A percentile compares a stretch with the other conserved stretches of the same genome.
Evolutionary conservation across 2,797 vertebrate species (phyloP).

Genomic region (Acanthurus lineatus): DNA sequence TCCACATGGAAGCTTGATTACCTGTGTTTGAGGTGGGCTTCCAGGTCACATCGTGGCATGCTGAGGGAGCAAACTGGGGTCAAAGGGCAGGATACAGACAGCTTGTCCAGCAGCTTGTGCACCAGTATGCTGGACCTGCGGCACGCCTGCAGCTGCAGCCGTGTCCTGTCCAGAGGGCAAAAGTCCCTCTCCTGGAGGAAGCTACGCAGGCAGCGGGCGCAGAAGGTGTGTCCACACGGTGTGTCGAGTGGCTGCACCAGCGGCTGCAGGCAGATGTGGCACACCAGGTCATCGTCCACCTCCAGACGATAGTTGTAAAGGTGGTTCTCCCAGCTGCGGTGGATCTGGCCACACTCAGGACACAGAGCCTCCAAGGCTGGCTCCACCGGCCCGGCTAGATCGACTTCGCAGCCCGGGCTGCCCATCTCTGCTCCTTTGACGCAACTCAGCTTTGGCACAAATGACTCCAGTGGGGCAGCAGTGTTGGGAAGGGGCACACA

Average conservation of each 20-base stretch:
- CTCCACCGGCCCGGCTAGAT: constrained; percentile 86
- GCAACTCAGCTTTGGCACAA: constrained; percentile 76
- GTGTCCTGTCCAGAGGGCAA: constrained; percentile 95
- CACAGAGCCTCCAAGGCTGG: constrained; percentile 91
- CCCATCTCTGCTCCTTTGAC: constrained; percentile 86
- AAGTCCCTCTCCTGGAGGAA: constrained; percentile 98
- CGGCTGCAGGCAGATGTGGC: constrained; percentile 99
- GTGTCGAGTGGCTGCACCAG: constrained; percentile 97
- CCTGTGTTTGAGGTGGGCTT: constrained; percentile 98
- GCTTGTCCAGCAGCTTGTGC: constrained; percentile 98
- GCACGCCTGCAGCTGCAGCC: constrained; percentile 94
- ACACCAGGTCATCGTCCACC: constrained; percentile 97
- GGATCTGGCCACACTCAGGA: constrained; percentile 96
- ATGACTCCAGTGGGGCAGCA: constrained; percentile 73
- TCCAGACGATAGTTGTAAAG: constrained; percentile 98
- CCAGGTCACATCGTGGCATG: constrained; percentile 97
- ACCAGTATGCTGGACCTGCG: constrained; percentile 98
- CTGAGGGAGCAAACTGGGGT: constrained; percentile 90
- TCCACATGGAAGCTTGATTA: constrained; percentile 67
- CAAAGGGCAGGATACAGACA: constrained; percentile 92
- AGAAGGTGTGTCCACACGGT: constrained; percentile 98
- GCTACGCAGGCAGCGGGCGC: constrained; percentile 96
- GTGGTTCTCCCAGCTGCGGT: constrained; percentile 96
- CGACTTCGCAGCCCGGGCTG: constrained; percentile 91
- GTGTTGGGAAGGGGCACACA: constrained; percentile 64